phyloP scores from a whole-genome alignment of 2,113 vertebrate species.

The Entosphenus tridentatus region DNA sequence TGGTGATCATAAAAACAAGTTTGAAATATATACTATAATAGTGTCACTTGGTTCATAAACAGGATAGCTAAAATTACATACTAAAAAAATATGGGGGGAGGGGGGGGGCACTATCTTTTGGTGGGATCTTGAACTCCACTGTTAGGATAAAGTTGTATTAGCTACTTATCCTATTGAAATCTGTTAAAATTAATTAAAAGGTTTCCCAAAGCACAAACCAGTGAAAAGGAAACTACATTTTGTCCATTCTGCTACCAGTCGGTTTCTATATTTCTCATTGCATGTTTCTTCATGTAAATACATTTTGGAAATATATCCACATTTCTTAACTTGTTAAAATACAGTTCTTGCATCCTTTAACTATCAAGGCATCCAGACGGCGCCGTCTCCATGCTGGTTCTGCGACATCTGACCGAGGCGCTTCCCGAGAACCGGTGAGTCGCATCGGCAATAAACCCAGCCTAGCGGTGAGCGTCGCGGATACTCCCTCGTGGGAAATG shows the following conservation, averaged over 20 bases:
- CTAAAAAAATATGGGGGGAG: too few species aligned
- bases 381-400: slow-evolving; percentile 29
- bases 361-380: slow-evolving; percentile 20
- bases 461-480: background rate
- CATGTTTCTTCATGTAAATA: background rate
- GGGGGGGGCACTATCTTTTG: too few species aligned
- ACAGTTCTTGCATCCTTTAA: background rate
- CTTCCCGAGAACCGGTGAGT: slow-evolving; percentile 73
- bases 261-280: background rate
- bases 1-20: too few species aligned
- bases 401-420: slow-evolving; percentile 75
- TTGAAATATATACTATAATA: too few species aligned
- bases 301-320: background rate
- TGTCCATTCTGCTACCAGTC: background rate
- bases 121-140: too few species aligned
- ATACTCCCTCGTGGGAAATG: background rate
- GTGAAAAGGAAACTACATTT: background rate
- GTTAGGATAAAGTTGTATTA: too few species aligned
- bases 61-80: too few species aligned
- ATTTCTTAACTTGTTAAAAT: too few species aligned
- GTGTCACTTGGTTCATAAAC: too few species aligned
- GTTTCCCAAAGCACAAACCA: background rate
- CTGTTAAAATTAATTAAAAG: too few species aligned
- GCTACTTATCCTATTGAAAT: too few species aligned
- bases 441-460: background rate